A percentile compares a stretch with the other conserved stretches of the same genome.
phyloP scores from a whole-genome alignment of 2,113 vertebrate genomes.

The Gymnogyps californianus region DNA sequence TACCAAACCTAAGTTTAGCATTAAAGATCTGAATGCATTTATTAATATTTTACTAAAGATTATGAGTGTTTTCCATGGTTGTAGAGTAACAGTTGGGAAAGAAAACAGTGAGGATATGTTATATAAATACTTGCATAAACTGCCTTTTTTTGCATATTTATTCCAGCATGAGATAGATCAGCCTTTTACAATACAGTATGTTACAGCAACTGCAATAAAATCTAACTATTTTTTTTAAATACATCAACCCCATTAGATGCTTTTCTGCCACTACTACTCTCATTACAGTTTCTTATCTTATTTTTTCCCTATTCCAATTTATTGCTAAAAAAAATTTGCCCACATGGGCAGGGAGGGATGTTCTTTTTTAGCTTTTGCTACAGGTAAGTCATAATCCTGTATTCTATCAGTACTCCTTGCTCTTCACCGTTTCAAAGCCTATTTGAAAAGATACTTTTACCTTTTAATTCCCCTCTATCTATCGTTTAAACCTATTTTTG shows the following conservation, averaged over 20 bases:
- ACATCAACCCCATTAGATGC: background rate
- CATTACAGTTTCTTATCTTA: background rate
- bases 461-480: background rate
- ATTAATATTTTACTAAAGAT: slow-evolving; percentile 54
- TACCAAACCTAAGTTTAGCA: background rate
- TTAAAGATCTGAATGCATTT: slow-evolving; percentile 7
- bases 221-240: background rate
- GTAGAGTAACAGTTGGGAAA: background rate
- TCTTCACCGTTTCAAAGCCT: background rate
- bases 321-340: background rate
- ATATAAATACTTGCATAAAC: background rate
- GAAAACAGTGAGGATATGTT: slow-evolving; percentile 15
- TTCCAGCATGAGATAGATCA: background rate
- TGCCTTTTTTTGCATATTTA: background rate
- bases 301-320: background rate
- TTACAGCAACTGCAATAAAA: background rate
- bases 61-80: slow-evolving; percentile 23
- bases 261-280: background rate
- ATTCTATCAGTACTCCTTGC: background rate
- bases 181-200: background rate
- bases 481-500: background rate
- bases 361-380: background rate
- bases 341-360: background rate
- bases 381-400: background rate
- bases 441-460: background rate